Evolutionary conservation across 2,113 vertebrate species (phyloP), one percentile per base, ranked within the genome.

Genomic region (Petromus typicus): DNA sequence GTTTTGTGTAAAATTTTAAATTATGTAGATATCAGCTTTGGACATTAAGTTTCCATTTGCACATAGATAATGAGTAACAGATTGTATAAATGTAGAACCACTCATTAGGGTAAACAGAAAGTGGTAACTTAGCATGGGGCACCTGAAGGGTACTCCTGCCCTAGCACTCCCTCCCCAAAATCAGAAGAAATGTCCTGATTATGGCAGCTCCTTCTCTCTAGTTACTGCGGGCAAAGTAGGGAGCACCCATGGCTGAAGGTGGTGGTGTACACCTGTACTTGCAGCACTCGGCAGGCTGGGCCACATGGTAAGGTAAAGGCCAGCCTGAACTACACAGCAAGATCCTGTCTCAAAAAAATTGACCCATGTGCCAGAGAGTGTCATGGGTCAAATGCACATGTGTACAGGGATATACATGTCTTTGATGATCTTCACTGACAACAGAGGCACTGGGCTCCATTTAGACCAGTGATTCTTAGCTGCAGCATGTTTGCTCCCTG

Each of bases 21-120:
- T 80, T 90, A 45, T n/a, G 66, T 78, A 57, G 63, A 80, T 87
- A 45, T 30, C 48, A 92, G 63, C 7, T 90, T 86, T 85, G n/a
- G 23, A 64, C 14, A 54, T 80, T 66, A 95, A 86, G 51, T 87
- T 27, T 71, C 16, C 43, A 43, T 79, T 88, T 83, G 5, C 23
- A 32, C 78, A 23, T 40, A 59, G 32, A 13, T 69, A 69, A 69
- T 63, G 18, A 85, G n/a, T 89, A 43, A 63, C 57, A 45, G 81
- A 66, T 54, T 67, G 11, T 82, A 32, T 78, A 59, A 91, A 83
- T 86, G 45, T 80, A 85, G 61, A 57, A 78, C 2, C 17, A 30
- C 12, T 67, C 32, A n/a, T 78, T 59, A 82, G 34, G n/a, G 27
- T 87, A 63, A 59, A 69, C n/a, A 78, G 16, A 82, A 90, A 63